phyloP scores from a whole-genome alignment of 2,797 vertebrate species.

The Acrocephalus scirpaceus region DNA sequence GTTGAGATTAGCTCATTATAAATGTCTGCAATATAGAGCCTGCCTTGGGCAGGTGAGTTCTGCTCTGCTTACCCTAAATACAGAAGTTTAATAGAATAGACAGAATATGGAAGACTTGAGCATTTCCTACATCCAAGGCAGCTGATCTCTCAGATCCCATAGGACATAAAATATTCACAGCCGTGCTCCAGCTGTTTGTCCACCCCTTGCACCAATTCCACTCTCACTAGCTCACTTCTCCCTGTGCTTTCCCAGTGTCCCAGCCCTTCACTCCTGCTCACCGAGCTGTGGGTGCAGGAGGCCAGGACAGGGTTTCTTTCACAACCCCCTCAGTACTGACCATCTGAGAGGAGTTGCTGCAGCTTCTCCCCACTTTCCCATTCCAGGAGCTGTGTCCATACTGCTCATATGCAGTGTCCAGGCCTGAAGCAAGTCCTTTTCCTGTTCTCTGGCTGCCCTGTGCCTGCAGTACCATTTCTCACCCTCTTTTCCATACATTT shows the following conservation, averaged over 20 bases:
- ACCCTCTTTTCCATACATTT: background rate
- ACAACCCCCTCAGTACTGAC: background rate
- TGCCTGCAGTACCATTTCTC: background rate
- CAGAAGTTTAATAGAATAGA: background rate
- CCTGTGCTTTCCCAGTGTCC: background rate
- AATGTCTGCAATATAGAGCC: background rate
- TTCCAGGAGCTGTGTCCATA: background rate
- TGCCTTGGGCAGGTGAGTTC: background rate
- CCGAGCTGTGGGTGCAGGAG: background rate
- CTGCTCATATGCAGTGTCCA: accelerated
- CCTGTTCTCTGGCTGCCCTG: background rate
- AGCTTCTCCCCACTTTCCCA: background rate
- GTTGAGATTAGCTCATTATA: background rate
- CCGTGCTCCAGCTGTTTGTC: background rate
- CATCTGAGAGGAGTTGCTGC: background rate
- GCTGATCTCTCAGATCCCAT: background rate
- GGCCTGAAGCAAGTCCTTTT: background rate
- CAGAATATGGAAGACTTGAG: background rate
- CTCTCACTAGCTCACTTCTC: background rate
- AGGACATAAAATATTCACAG: background rate
- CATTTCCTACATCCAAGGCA: background rate
- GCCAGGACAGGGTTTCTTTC: background rate
- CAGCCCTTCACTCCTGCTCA: background rate
- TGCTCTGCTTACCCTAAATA: background rate
- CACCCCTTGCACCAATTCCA: background rate